Evolutionary conservation across 2,797 vertebrate genomes (phyloP), one percentile per base, ranked within the genome.

Genomic region (Glyptemys insculpta): DNA sequence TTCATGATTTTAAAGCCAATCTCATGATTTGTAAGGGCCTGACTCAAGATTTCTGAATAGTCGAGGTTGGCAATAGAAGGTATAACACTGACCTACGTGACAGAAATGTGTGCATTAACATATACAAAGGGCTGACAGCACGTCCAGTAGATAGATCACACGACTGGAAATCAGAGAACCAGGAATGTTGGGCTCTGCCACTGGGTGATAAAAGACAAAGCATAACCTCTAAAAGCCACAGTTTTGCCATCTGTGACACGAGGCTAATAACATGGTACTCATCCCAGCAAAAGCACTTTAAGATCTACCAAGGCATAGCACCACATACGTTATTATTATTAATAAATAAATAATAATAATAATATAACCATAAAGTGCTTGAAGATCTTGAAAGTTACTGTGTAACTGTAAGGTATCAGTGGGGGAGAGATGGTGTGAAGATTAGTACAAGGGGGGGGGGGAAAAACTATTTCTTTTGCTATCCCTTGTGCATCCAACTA

Each of bases 61-160:
- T 7, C 8, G 5, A 18, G 52, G 89, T 62, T 62, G 37, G 68
- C 68, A 72, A 72, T 41, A 72, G n/a, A 72, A 23, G 19, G 37
- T 41, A 41, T 12, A 72, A 41, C 8, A 72, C 21, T 41, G 68
- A 72, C 5, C 68, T 41, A 72, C 3, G 23, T 12, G 91, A 89
- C 82, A 92, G 85, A 88, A 92, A 81, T 29, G 18, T 3, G 27
- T 56, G 90, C 31, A 62, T 76, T 2, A n/a, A 65, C 10, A 65
- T 81, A 72, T 68, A 85, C 86, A 97, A 91, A 91, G 15, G 41
- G 72, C 87, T 88, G 86, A 89, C 65, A 72, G 59, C 84, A 50
- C 1, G 2, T 49, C 85, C 49, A 76, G 31, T 76, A 31, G 93
- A 86, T 4, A 18, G 56, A 84, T 34, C 5, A 19, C 52, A 23